phyloP scores from a whole-genome alignment of 2,113 vertebrate species.

The Anoura caudifer region DNA sequence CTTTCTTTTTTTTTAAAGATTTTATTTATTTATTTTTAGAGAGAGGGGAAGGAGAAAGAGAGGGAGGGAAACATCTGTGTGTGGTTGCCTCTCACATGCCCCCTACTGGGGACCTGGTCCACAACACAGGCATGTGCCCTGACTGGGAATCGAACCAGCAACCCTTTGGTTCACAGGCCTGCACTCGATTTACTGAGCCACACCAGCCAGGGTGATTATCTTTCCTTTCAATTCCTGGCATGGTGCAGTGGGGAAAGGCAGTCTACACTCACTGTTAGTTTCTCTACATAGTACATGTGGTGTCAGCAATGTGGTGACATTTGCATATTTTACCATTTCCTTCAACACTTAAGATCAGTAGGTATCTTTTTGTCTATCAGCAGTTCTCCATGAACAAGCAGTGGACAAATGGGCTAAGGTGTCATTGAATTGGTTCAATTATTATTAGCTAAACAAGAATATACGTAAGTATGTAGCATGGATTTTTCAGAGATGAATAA shows the following conservation, averaged over 20 bases:
- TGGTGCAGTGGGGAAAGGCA: not conserved
- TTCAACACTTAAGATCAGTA: not conserved
- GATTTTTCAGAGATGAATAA: not conserved
- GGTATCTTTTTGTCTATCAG: not conserved
- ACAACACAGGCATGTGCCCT: too few relatives aligned
- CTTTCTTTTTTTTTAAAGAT: not conserved
- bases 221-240: not conserved
- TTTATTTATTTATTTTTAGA: too few relatives aligned
- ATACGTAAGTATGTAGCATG: not conserved
- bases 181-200: too few relatives aligned
- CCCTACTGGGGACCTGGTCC: too few relatives aligned
- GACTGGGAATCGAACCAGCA: too few relatives aligned
- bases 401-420: not conserved
- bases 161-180: too few relatives aligned
- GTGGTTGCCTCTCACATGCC: too few relatives aligned
- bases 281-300: not conserved
- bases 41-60: too few relatives aligned
- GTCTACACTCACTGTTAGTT: not conserved
- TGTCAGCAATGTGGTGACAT: not conserved
- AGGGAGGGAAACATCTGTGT: too few relatives aligned
- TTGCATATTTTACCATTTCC: not conserved
- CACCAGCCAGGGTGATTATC: too few relatives aligned
- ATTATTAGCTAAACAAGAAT: not conserved
- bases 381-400: not conserved
- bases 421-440: not conserved